A percentile compares a stretch with the other conserved stretches of the same genome.
phyloP scores from a whole-genome alignment of 2,888 invertebrate species.

The Stenchaetothrips biformis region DNA sequence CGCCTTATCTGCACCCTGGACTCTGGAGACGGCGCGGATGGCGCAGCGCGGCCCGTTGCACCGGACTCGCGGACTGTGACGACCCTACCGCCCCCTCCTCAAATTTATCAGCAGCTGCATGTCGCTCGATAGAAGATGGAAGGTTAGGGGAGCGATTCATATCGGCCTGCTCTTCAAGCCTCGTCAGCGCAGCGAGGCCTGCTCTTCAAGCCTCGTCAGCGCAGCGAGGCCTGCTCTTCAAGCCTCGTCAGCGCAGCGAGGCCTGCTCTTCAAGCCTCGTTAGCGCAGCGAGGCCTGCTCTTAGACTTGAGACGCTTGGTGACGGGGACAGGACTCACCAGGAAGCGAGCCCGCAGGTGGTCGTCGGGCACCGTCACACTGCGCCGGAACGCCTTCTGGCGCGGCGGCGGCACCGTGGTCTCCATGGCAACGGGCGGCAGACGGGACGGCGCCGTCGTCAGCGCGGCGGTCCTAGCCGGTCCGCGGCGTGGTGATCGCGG shows the following conservation, averaged over 20 bases:
- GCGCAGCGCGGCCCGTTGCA: not conserved
- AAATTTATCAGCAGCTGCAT: too few relatives aligned
- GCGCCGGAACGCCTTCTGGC: conserved; percentile 19
- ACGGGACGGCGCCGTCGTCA: too few relatives aligned
- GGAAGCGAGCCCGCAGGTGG: conserved; percentile 16
- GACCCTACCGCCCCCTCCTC: too few relatives aligned
- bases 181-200: not conserved
- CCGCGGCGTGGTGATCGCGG: not conserved
- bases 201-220: not conserved
- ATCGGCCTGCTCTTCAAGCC: not conserved
- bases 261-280: too few relatives aligned
- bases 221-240: not conserved
- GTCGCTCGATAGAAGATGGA: too few relatives aligned
- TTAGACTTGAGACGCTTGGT: too few relatives aligned
- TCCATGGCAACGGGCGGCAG: not conserved
- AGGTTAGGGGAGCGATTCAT: not conserved
- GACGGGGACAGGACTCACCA: not conserved
- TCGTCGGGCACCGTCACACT: conserved; percentile 13
- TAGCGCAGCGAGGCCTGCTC: too few relatives aligned
- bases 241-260: too few relatives aligned
- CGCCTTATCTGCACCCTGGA: not conserved
- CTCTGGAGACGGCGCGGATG: too few relatives aligned
- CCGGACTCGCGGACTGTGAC: too few relatives aligned
- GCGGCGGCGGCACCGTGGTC: conserved; percentile 15
- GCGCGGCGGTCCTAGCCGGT: too few relatives aligned